Evolutionary conservation across 2,888 invertebrate genomes (phyloP).

Genomic region (Lepidocyrtinus sp.): DNA sequence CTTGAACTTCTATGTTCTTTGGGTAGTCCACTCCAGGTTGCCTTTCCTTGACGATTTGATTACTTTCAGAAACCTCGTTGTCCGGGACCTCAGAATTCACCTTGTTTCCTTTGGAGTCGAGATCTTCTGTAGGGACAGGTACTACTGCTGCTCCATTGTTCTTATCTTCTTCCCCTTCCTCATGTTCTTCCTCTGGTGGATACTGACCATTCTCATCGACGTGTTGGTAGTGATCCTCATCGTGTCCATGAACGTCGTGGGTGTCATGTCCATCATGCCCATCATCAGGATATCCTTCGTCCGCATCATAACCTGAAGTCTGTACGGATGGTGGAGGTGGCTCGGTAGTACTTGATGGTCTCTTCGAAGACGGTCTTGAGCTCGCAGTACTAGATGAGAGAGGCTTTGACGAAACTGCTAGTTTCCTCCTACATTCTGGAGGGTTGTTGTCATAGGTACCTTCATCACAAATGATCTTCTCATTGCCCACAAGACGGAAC

Average conservation of each 20-base stretch:
- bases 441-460: slow-evolving; percentile 86
- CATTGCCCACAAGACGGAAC: slow-evolving; percentile 80
- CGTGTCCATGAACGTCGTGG: not conserved
- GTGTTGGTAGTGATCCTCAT: slow-evolving; percentile 42
- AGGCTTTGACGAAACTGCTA: slow-evolving; percentile 19
- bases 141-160: slow-evolving; percentile 8
- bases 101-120: slow-evolving; percentile 32
- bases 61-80: slow-evolving; percentile 79
- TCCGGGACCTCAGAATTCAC: slow-evolving; percentile 73
- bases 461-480: slow-evolving; percentile 80
- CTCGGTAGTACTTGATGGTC: slow-evolving; percentile 25
- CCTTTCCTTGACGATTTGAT: slow-evolving; percentile 71
- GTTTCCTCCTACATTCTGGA: slow-evolving; percentile 77
- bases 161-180: slow-evolving; percentile 24
- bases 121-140: not conserved
- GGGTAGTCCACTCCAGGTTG: slow-evolving; percentile 76
- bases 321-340: slow-evolving; percentile 17
- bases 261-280: slow-evolving; percentile 10
- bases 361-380: slow-evolving; percentile 7
- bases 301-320: slow-evolving; percentile 22
- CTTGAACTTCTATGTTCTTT: slow-evolving; percentile 75
- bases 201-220: slow-evolving; percentile 18
- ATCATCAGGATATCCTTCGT: slow-evolving; percentile 30
- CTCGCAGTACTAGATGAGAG: not conserved
- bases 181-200: slow-evolving; percentile 38